Percentiles rank a stretch among this genome's conserved stretches.
Conservation (phyloP, 2,113 vertebrate species). For the Nycticebus coucang region DNA sequence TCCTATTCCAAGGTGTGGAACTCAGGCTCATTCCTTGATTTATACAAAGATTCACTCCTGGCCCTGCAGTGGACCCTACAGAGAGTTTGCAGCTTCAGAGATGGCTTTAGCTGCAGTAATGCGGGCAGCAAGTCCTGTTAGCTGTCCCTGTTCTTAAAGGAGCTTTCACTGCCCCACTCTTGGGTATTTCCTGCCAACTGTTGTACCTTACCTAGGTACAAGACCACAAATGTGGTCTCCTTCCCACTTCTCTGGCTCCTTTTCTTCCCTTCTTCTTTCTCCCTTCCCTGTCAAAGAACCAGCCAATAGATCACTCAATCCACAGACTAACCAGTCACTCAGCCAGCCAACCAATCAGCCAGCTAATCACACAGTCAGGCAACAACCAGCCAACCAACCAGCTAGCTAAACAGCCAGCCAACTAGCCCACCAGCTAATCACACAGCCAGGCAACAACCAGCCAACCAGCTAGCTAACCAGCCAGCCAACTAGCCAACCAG, state of each 20-base stretch:
- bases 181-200: not conserved
- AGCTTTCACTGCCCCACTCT: not conserved
- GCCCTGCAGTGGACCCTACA: rapidly evolving
- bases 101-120: no score
- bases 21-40: not conserved
- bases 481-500: not conserved
- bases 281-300: not conserved
- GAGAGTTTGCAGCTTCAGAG: not conserved
- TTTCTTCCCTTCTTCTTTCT: not conserved
- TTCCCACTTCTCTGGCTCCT: not conserved
- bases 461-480: not conserved
- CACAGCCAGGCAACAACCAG: not conserved
- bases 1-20: not conserved
- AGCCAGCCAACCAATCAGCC: not conserved
- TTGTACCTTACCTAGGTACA: no score
- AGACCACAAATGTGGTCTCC: not conserved
- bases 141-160: not conserved
- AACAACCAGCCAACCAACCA: not conserved
- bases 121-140: not conserved
- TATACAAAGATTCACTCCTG: not conserved
- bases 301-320: not conserved
- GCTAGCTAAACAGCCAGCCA: not conserved
- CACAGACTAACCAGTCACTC: not conserved
- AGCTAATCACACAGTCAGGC: no score
- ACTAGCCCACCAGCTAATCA: not conserved